A percentile compares a stretch with the other conserved stretches of the same genome.
Conservation (phyloP, 2,888 invertebrate species). For the Autographa gamma region DNA sequence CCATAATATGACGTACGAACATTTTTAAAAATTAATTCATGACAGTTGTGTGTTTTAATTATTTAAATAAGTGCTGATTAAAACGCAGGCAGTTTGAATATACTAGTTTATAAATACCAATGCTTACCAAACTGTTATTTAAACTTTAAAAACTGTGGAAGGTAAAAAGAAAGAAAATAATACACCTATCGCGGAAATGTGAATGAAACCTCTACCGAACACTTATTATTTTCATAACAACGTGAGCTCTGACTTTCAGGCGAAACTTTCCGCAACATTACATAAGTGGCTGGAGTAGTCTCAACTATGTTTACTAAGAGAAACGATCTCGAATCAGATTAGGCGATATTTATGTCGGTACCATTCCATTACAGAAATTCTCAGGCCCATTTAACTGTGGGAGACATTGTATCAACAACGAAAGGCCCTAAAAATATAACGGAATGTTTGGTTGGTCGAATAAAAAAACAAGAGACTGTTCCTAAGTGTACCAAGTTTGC, state of each 20-base stretch:
- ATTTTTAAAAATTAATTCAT: too few relatives aligned
- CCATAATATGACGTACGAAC: too few relatives aligned
- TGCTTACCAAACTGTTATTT: too few relatives aligned
- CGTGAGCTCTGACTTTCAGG: background rate
- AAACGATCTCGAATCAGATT: constrained; percentile 48
- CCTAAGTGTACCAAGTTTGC: constrained; percentile 21
- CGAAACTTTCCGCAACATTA: constrained; percentile 24
- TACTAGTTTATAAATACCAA: too few relatives aligned
- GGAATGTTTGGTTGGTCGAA: constrained; percentile 16
- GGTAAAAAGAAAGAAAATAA: background rate
- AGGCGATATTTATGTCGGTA: constrained; percentile 51
- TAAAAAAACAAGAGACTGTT: constrained; percentile 41
- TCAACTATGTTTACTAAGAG: constrained; percentile 26
- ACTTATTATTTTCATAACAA: constrained; percentile 6
- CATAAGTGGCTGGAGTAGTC: constrained; percentile 17
- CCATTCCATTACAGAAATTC: constrained; percentile 41
- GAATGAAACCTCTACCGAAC: background rate
- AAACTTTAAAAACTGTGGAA: too few relatives aligned
- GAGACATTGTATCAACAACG: constrained; percentile 33
- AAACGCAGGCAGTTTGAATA: too few relatives aligned
- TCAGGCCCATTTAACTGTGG: constrained; percentile 34
- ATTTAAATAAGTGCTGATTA: too few relatives aligned
- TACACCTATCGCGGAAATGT: constrained; percentile 10
- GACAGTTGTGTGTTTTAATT: too few relatives aligned
- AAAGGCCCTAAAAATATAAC: constrained; percentile 28